phyloP scores from a whole-genome alignment of 2,113 vertebrate genomes.

The Tachuris rubrigastra region DNA sequence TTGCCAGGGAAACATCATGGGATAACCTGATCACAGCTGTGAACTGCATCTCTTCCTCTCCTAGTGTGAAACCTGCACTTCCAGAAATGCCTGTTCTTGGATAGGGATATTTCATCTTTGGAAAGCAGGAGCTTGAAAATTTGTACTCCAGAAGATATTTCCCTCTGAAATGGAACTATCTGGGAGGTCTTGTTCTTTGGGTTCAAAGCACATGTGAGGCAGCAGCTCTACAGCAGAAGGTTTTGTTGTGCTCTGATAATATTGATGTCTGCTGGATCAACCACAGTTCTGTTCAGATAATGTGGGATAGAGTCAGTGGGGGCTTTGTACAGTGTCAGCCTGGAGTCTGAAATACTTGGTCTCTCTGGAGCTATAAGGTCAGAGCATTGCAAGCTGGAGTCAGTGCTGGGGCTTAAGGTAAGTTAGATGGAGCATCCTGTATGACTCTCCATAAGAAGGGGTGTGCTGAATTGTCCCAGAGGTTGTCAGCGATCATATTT shows the following conservation, averaged over 20 bases:
- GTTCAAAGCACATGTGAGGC: fast-evolving
- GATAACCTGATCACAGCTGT: slow-evolving; percentile 36
- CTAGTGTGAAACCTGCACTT: background rate
- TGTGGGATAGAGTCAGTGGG: background rate
- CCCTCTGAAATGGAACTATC: background rate
- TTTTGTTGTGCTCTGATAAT: background rate
- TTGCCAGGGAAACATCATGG: slow-evolving; percentile 44
- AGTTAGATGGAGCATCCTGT: background rate
- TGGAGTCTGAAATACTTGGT: background rate
- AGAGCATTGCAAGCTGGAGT: background rate
- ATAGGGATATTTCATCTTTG: background rate
- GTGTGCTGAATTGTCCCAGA: background rate
- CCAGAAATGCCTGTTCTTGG: background rate
- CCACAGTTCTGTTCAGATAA: background rate
- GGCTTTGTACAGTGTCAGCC: background rate
- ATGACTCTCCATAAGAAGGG: background rate
- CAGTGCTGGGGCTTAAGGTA: background rate
- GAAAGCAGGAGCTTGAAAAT: background rate
- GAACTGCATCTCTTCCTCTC: background rate
- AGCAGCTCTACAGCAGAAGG: background rate
- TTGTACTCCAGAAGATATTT: background rate
- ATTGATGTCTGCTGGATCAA: background rate
- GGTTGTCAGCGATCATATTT: fast-evolving
- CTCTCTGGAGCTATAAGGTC: background rate
- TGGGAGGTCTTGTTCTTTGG: background rate